Evolutionary conservation across 2,888 invertebrate species (phyloP).

Genomic region (Amblyjoppa proteus): DNA sequence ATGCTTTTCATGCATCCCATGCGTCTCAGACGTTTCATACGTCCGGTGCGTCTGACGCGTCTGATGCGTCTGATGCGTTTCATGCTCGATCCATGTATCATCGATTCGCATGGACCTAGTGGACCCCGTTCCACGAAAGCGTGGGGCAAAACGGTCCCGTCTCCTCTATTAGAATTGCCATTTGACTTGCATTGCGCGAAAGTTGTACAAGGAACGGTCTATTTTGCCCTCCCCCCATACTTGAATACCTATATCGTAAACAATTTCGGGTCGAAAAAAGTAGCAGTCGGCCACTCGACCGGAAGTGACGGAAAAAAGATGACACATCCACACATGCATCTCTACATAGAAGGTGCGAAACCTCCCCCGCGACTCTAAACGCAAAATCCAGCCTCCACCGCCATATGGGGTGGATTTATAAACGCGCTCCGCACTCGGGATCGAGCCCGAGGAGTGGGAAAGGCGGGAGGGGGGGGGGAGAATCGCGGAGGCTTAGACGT

Average conservation of each 20-base stretch:
- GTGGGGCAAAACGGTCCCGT: too few species aligned
- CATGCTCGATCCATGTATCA: too few species aligned
- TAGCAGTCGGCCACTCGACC: background rate
- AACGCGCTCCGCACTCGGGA: background rate
- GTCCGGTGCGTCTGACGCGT: background rate
- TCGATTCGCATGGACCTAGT: too few species aligned
- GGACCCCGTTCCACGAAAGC: too few species aligned
- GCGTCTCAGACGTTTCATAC: background rate
- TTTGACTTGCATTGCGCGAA: too few species aligned
- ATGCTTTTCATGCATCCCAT: background rate
- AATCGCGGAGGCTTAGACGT: conserved; percentile 59
- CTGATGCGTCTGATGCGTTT: too few species aligned
- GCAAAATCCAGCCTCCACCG: conserved; percentile 11
- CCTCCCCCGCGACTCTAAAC: conserved; percentile 19
- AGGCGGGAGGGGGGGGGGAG: conserved; percentile 38
- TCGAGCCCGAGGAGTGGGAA: conserved; percentile 25
- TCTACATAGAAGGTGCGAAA: conserved; percentile 7
- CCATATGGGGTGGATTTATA: conserved; percentile 1
- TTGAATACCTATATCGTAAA: too few species aligned
- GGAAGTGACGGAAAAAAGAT: background rate
- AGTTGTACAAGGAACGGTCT: too few species aligned
- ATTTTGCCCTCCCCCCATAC: too few species aligned
- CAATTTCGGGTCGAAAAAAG: too few species aligned
- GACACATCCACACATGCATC: too few species aligned
- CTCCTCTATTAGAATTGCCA: too few species aligned